Evolutionary conservation across 2,888 invertebrate genomes (phyloP).

Genomic region (Mythimna albipuncta): DNA sequence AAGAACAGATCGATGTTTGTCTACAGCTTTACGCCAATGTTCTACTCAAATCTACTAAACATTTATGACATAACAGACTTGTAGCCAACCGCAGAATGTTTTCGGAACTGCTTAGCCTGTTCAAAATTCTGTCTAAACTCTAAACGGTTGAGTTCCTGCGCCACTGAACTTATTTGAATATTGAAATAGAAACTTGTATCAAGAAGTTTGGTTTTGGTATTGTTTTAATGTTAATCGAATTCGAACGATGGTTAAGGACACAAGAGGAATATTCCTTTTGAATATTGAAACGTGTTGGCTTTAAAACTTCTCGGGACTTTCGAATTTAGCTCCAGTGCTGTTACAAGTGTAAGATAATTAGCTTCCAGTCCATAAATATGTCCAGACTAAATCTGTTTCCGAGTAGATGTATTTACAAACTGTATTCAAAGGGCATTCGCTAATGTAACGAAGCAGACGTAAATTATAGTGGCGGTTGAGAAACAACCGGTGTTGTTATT

Average conservation of each 20-base stretch:
- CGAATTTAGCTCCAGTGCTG: constrained; percentile 74
- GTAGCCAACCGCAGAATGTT: constrained; percentile 49
- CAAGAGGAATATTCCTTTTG: constrained; percentile 69
- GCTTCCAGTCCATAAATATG: constrained; percentile 75
- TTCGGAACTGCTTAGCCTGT: constrained; percentile 53
- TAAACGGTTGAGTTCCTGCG: constrained; percentile 76
- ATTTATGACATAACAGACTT: constrained; percentile 43
- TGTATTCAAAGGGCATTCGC: constrained; percentile 47
- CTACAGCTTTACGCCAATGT: constrained; percentile 13
- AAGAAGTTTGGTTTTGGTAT: constrained; percentile 75
- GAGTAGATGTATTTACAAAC: constrained; percentile 51
- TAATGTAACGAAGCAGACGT: constrained; percentile 35
- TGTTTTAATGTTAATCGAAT: constrained; percentile 81
- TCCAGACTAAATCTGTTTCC: constrained; percentile 67
- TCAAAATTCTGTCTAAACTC: constrained; percentile 66
- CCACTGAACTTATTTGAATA: constrained; percentile 83
- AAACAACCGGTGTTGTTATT: constrained; percentile 19
- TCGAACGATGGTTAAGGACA: constrained; percentile 76
- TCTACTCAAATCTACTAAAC: constrained; percentile 29
- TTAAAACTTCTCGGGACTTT: constrained; percentile 75
- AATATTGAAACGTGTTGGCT: constrained; percentile 66
- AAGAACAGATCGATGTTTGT: constrained; percentile 24
- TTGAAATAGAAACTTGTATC: constrained; percentile 75
- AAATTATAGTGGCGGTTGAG: constrained; percentile 40
- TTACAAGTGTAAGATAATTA: constrained; percentile 78